phyloP scores from a whole-genome alignment of 2,888 invertebrate genomes.

The Nomada fabriciana region DNA sequence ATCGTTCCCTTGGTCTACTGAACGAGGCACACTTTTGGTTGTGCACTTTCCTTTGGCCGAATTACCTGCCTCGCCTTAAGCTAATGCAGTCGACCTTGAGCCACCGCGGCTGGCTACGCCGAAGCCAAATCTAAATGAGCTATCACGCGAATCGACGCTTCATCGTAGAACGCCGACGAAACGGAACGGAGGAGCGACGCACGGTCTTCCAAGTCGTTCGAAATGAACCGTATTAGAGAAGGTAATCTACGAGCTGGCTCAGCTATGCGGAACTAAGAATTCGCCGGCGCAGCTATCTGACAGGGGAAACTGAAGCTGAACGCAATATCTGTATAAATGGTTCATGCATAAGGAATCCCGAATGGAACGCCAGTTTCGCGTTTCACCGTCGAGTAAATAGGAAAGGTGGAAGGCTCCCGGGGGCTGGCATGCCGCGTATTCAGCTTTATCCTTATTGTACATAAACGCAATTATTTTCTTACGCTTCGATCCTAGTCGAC shows the following conservation, averaged over 20 bases:
- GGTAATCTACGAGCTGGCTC: slow-evolving; percentile 45
- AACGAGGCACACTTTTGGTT: neutral
- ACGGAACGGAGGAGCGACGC: neutral
- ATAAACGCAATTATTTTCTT: slow-evolving; percentile 38
- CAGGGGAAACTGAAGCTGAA: slow-evolving; percentile 47
- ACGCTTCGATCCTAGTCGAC: neutral
- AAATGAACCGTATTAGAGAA: slow-evolving; percentile 34
- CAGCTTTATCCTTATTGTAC: slow-evolving; percentile 26
- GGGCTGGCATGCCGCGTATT: slow-evolving; percentile 9
- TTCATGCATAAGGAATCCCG: slow-evolving; percentile 53
- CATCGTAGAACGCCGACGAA: slow-evolving; percentile 1
- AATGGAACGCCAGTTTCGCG: slow-evolving; percentile 54
- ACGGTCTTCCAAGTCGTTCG: slow-evolving; percentile 10
- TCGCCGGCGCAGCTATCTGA: slow-evolving; percentile 33
- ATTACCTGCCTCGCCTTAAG: neutral
- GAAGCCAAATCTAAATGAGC: too few species aligned
- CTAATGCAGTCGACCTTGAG: neutral
- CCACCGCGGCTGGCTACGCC: neutral
- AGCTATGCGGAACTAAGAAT: slow-evolving; percentile 59
- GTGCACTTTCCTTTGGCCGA: neutral
- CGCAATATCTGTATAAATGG: slow-evolving; percentile 60
- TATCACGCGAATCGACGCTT: too few species aligned
- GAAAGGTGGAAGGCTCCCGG: slow-evolving; percentile 39
- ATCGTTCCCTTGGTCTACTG: neutral
- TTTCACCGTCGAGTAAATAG: slow-evolving; percentile 48